A percentile compares a stretch with the other conserved stretches of the same genome.
Evolutionary conservation across 2,797 vertebrate species (phyloP).

Genomic region (Tragelaphus oryx): DNA sequence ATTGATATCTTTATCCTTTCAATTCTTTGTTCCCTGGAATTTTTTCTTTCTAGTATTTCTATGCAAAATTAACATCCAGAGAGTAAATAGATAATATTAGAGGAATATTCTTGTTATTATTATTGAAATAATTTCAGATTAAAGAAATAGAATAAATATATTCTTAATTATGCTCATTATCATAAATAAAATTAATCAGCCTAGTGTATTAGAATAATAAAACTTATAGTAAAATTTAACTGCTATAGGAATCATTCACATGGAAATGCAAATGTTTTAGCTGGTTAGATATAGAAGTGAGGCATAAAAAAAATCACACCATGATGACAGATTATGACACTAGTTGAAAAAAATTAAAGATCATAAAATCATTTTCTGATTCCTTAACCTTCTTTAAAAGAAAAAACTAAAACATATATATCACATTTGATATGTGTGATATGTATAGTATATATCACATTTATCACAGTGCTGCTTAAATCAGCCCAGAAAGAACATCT

Average conservation of each 20-base stretch:
- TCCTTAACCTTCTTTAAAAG: not conserved
- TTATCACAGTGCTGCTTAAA: not conserved
- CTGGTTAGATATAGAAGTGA: not conserved
- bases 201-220: slow-evolving; percentile 9
- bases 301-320: not conserved
- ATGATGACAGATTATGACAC: not conserved
- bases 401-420: not conserved
- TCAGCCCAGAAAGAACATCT: not conserved
- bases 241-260: not conserved
- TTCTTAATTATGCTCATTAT: not conserved
- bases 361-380: not conserved
- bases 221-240: not conserved
- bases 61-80: slow-evolving; percentile 3
- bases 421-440: not conserved
- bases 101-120: not conserved
- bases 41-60: slow-evolving; percentile 19
- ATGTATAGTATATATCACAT: not conserved
- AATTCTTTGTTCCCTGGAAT: not conserved
- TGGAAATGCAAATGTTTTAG: slow-evolving; percentile 8
- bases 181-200: not conserved
- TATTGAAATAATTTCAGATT: slow-evolving; percentile 43
- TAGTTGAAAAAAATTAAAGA: not conserved
- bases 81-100: not conserved
- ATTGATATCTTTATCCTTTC: not conserved
- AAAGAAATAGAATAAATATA: not conserved